Percentiles rank a stretch among this genome's conserved stretches.
Evolutionary conservation across 2,888 invertebrate genomes (phyloP).

Genomic region (Andrena haemorrhoa): DNA sequence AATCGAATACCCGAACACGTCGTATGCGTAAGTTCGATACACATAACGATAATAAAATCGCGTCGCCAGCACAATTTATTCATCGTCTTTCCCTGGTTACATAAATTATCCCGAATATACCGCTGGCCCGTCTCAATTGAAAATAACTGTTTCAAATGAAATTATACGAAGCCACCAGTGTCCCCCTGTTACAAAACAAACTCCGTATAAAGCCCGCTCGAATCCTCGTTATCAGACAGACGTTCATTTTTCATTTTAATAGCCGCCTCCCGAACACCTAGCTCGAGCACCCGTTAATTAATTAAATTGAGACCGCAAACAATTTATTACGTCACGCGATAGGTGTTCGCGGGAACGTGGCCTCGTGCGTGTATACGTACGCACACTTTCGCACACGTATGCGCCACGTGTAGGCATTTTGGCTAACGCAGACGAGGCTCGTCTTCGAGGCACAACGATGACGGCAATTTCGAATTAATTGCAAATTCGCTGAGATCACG

Average conservation of each 20-base stretch:
- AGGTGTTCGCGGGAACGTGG: constrained; percentile 33
- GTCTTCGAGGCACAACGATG: constrained; percentile 64
- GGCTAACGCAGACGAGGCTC: constrained; percentile 37
- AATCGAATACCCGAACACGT: constrained; percentile 12
- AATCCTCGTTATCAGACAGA: constrained; percentile 58
- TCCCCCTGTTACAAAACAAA: constrained; percentile 20
- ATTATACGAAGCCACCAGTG: constrained; percentile 15
- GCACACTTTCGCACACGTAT: no score
- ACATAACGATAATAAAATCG: constrained; percentile 27
- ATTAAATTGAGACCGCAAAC: constrained; percentile 69
- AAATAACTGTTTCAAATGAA: constrained; percentile 38
- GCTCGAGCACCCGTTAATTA: constrained; percentile 62
- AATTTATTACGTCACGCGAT: constrained; percentile 68
- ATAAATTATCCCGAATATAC: not conserved
- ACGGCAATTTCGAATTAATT: constrained; percentile 82
- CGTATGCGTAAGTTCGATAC: constrained; percentile 3
- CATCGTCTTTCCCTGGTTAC: constrained; percentile 19
- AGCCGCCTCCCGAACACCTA: constrained; percentile 24
- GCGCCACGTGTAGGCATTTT: not conserved
- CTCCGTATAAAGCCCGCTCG: constrained; percentile 49
- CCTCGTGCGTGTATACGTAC: constrained; percentile 6
- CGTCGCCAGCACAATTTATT: constrained; percentile 29
- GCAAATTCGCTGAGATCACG: constrained; percentile 80
- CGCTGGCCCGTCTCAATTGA: constrained; percentile 10
- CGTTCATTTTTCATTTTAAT: constrained; percentile 65